Conservation (phyloP, 2,113 vertebrate genomes). For the Thamnaconus septentrionalis region DNA sequence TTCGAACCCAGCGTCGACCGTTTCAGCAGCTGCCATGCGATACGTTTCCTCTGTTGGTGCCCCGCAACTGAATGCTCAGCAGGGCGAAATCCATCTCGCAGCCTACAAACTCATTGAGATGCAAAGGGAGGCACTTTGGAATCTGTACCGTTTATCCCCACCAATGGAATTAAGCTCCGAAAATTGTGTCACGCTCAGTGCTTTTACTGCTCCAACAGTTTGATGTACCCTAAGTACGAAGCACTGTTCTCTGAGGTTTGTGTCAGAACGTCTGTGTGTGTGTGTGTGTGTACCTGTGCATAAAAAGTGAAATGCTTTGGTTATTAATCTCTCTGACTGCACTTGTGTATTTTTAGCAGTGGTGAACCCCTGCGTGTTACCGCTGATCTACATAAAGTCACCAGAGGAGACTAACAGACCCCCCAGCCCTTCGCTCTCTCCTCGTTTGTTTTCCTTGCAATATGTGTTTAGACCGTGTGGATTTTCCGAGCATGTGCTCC, state of each 20-base stretch:
- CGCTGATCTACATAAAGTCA: slow-evolving; percentile 27
- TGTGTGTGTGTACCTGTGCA: background rate
- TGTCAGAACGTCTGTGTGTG: no score
- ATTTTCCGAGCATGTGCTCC: slow-evolving; percentile 7
- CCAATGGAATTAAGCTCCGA: slow-evolving; percentile 58
- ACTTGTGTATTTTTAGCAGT: slow-evolving; percentile 16
- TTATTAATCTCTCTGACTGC: slow-evolving; percentile 20
- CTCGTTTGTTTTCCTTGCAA: no score
- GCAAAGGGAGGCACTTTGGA: slow-evolving; percentile 44
- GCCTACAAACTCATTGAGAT: slow-evolving; percentile 67
- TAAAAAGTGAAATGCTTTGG: slow-evolving; percentile 17
- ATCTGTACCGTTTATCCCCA: slow-evolving; percentile 56
- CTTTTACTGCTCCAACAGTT: slow-evolving; percentile 63
- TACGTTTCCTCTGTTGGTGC: slow-evolving; percentile 52
- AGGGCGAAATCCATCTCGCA: slow-evolving; percentile 59
- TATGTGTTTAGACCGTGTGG: slow-evolving; percentile 1
- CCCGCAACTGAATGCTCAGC: slow-evolving; percentile 58
- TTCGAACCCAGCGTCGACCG: slow-evolving; percentile 52
- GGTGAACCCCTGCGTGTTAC: background rate
- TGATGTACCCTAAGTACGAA: slow-evolving; percentile 48
- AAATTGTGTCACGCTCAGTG: slow-evolving; percentile 59
- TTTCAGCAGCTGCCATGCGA: slow-evolving; percentile 57
- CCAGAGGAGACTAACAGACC: slow-evolving; percentile 21
- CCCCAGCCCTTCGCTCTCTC: no score
- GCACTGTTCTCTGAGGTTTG: slow-evolving; percentile 35